Evolutionary conservation across 2,113 vertebrate genomes (phyloP).

Genomic region (Platichthys flesus): DNA sequence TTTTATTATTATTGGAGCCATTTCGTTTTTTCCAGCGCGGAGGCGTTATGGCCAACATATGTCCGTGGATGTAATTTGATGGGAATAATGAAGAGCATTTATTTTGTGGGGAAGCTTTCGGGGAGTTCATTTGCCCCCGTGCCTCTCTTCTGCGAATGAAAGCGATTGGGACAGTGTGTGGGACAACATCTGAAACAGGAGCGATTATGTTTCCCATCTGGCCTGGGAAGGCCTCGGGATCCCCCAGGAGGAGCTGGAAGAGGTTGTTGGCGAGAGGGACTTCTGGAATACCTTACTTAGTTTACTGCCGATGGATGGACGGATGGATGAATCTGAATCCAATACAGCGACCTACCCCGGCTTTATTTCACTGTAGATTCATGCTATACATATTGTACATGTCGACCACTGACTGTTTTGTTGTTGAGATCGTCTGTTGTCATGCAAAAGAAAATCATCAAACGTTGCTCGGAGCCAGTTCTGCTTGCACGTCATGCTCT

Average conservation of each 20-base stretch:
- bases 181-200: conserved; percentile 35
- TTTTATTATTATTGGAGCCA: not conserved
- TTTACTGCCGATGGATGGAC: not conserved
- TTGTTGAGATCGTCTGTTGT: conserved; percentile 48
- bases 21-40: conserved; percentile 33
- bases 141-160: conserved; percentile 32
- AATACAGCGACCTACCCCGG: not conserved
- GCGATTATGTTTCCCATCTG: conserved; percentile 9
- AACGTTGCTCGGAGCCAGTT: conserved; percentile 26
- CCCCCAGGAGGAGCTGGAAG: not conserved
- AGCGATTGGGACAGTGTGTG: conserved; percentile 17
- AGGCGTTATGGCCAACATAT: conserved; percentile 23
- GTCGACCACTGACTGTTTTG: conserved; percentile 56
- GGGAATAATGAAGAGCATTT: conserved; percentile 38
- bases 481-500: not conserved
- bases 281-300: not conserved
- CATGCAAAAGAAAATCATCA: conserved; percentile 43
- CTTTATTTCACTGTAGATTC: conserved; percentile 11
- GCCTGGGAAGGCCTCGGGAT: not conserved
- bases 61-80: conserved; percentile 10
- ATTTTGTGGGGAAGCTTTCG: conserved; percentile 42
- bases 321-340: not conserved
- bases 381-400: conserved; percentile 2
- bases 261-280: not conserved
- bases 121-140: conserved; percentile 47